Conservation (phyloP, 92 coral and sea anemone species). For the Heteractis magnifica region DNA sequence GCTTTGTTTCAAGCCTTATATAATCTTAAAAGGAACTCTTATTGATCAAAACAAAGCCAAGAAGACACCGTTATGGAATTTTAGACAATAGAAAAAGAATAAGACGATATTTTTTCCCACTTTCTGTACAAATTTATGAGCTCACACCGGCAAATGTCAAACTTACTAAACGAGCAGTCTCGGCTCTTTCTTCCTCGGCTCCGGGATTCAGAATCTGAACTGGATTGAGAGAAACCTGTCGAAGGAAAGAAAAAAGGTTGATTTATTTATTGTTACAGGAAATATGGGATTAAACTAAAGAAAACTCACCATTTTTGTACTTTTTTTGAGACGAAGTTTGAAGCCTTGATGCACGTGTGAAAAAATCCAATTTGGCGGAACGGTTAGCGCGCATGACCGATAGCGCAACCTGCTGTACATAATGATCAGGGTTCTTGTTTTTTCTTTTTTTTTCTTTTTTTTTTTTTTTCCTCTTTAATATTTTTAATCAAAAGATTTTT, state of each 20-base stretch:
- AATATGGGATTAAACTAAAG: background rate
- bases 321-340: constrained; percentile 18
- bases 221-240: constrained; percentile 93
- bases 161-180: constrained; percentile 92
- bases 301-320: constrained; percentile 74
- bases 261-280: background rate
- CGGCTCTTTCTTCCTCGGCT: constrained; percentile 97
- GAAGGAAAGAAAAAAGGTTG: constrained; percentile 9
- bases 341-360: constrained; percentile 63
- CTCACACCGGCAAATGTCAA: constrained; percentile 21
- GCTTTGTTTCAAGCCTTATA: background rate
- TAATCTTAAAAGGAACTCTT: background rate
- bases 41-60: background rate
- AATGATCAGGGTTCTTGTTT: background rate
- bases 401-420: background rate
- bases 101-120: background rate
- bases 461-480: background rate
- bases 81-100: background rate
- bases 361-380: constrained; percentile 56
- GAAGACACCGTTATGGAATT: background rate
- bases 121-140: constrained; percentile 11
- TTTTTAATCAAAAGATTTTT: too few species aligned
- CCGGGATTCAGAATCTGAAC: constrained; percentile 95
- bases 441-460: background rate
- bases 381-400: constrained; percentile 48